These are phyloP conservation scores for Beaufortia kweichowensis DNA, from an alignment of 2,113 vertebrate species.

Conservation along the genomic window DNA sequence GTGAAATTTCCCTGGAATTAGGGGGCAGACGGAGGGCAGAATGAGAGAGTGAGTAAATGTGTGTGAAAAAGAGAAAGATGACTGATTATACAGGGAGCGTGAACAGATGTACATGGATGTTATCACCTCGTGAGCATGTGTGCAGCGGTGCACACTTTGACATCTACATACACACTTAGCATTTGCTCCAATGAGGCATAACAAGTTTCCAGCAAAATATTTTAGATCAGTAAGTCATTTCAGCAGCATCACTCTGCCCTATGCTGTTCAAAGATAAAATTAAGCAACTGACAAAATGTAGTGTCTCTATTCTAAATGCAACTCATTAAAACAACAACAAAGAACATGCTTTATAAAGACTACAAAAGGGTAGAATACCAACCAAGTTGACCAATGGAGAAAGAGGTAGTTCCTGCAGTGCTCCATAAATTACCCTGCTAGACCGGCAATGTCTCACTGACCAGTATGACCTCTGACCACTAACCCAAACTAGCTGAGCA, in stretches of 20 bases:
- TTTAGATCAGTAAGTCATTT: too few species aligned
- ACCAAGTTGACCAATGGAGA: background rate
- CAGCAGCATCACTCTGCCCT: too few species aligned
- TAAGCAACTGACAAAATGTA: too few species aligned
- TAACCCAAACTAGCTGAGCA: slow-evolving; percentile 22
- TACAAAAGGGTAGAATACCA: too few species aligned
- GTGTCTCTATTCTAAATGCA: background rate
- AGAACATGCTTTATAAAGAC: too few species aligned
- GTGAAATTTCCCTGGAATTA: background rate
- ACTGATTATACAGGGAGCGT: slow-evolving; percentile 8
- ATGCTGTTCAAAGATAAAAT: too few species aligned
- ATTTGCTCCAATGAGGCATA: too few species aligned
- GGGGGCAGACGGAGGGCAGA: slow-evolving; percentile 23
- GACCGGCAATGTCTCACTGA: slow-evolving; percentile 15
- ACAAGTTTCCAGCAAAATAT: too few species aligned
- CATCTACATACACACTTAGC: too few species aligned
- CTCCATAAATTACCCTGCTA: slow-evolving; percentile 26
- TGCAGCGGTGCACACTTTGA: background rate
- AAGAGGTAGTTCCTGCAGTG: background rate
- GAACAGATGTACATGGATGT: background rate
- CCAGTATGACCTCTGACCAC: slow-evolving; percentile 31
- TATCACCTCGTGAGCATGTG: background rate
- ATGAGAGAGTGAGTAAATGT: slow-evolving; percentile 7
- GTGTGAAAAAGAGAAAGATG: slow-evolving; percentile 2
- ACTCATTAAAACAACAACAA: too few species aligned